Conservation (phyloP, 2,888 invertebrate species). For the Platynereis dumerilii region DNA sequence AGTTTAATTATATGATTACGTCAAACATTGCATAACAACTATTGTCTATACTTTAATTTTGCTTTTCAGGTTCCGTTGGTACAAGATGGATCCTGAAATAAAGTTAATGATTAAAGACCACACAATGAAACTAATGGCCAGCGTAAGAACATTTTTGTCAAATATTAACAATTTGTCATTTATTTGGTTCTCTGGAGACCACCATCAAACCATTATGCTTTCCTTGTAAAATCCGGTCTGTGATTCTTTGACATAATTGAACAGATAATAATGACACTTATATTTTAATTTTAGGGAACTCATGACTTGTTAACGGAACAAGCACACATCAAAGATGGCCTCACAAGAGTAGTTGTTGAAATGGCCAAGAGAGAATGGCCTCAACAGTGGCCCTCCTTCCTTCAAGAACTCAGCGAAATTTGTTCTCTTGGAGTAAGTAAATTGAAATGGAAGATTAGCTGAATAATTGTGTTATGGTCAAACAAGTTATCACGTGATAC, state of each 20-base stretch:
- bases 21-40: too few relatives aligned
- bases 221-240: neutral
- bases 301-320: conserved; percentile 74
- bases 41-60: too few relatives aligned
- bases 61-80: conserved; percentile 77
- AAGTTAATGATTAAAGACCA: conserved; percentile 85
- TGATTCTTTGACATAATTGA: neutral
- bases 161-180: too few relatives aligned
- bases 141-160: conserved; percentile 41
- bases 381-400: conserved; percentile 89
- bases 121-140: conserved; percentile 48
- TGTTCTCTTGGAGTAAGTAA: conserved; percentile 77
- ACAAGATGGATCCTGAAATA: conserved; percentile 83
- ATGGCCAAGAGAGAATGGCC: conserved; percentile 98
- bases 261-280: too few relatives aligned
- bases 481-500: neutral
- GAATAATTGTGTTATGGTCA: too few relatives aligned
- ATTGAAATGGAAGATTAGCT: neutral
- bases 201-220: neutral
- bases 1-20: too few relatives aligned
- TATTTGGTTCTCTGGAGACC: too few relatives aligned
- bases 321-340: conserved; percentile 60
- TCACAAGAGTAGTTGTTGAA: conserved; percentile 87
- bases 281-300: conserved; percentile 71
- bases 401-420: conserved; percentile 82